A percentile compares a stretch with the other conserved stretches of the same genome.
Conservation (phyloP, 1,140 invertebrate genomes). For the Tachypleus tridentatus region DNA sequence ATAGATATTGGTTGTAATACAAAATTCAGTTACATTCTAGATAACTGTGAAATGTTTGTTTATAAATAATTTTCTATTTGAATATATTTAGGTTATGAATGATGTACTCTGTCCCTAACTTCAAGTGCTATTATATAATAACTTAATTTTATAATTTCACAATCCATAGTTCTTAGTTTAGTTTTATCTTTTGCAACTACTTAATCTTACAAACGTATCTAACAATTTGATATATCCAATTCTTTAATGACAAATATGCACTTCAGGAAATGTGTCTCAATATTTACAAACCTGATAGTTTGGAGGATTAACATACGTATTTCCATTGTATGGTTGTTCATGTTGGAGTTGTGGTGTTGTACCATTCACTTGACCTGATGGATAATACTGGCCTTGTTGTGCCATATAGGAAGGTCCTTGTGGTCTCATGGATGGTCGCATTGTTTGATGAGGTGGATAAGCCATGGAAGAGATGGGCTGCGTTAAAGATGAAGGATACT, state of each 20-base stretch:
- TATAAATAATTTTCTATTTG: no score
- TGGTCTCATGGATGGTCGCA: constrained; percentile 29
- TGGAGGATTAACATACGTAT: constrained; percentile 22
- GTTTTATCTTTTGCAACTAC: neutral
- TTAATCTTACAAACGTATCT: neutral
- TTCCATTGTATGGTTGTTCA: constrained; percentile 13
- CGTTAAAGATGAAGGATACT: constrained; percentile 1
- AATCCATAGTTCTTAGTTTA: no score
- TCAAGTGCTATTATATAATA: no score
- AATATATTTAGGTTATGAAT: no score
- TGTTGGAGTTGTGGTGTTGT: constrained; percentile 30
- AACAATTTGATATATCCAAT: no score
- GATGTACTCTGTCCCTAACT: no score
- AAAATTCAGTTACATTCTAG: no score
- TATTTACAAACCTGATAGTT: constrained; percentile 20
- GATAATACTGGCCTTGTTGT: constrained; percentile 41
- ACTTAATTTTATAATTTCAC: no score
- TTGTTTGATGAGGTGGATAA: constrained; percentile 16
- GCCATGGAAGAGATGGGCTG: constrained; percentile 9
- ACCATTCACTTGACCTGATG: constrained; percentile 28
- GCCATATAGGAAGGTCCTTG: constrained; percentile 46
- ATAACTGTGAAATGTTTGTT: no score
- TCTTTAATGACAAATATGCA: no score
- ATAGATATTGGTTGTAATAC: no score
- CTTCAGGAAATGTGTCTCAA: neutral